Base-by-base conservation (phyloP, 1,140 invertebrate species). In the Zaprionus ornatus region DNA sequence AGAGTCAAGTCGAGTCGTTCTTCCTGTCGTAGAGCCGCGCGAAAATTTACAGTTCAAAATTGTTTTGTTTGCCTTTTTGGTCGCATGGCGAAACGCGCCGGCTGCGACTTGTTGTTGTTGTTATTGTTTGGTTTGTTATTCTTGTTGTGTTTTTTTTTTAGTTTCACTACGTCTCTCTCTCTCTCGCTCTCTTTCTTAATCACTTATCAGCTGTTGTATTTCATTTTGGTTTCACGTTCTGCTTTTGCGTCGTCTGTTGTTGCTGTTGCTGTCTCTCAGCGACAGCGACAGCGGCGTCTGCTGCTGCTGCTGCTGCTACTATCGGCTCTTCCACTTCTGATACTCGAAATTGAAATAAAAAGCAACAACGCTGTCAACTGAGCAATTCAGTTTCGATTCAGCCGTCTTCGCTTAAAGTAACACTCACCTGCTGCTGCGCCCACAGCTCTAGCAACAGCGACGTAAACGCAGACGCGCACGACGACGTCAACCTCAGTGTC, bases 171-270 rank as follows among this genome's bases (percentile, higher is more conserved):
- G n/a, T 45, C 40, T 45, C 13, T 25, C 60, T 27, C 32, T 42
- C 37, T 45, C 10, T 54, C 21, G 21, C 27, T 45, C 60, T 74
- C 66, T 66, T 25, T 70, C 12, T 32, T 63, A 79, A 52, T 32
- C 63, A 66, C 52, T 88, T 88, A 88, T 88, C 85, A 90, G 81
- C 84, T 90, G 80, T 88, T 88, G 80, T 88, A 88, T 88, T 81
- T 88, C 68, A 88, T 74, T 74, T 66, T 60, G 29, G 19, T 42
- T 70, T 71, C 60, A 15, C 23, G 10, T 57, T 62, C 64, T 74
- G 67, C 68, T 68, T 73, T 67, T 63, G 61, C 70, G 64, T 27
- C 69, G 57, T 54, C 61, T 17, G 77, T 67, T 74, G 61, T 74
- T 74, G 74, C 59, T 78, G 75, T 62, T 68, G 55, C 29, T 37